Percentiles rank a stretch among this genome's conserved stretches.
These are phyloP conservation scores for Pristis pectinata DNA, from an alignment of 2,797 vertebrate species.

Conservation along the genomic window DNA sequence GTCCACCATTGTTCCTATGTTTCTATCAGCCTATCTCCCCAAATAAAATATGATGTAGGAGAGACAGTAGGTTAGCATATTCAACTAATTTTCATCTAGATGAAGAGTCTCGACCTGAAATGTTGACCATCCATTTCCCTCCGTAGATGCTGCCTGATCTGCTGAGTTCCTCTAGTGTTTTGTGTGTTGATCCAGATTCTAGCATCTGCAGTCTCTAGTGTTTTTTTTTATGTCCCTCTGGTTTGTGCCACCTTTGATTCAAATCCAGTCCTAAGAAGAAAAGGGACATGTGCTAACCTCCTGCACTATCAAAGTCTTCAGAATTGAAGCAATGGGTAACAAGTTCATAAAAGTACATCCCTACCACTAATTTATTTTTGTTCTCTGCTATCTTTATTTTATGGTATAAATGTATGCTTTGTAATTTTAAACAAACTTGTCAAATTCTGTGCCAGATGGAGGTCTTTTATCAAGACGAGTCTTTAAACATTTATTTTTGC, in stretches of 20 bases:
- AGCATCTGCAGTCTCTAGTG: not conserved
- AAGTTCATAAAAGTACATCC: too few species aligned
- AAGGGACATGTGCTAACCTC: not conserved
- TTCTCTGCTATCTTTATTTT: not conserved
- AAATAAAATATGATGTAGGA: not conserved
- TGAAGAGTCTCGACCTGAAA: too few species aligned
- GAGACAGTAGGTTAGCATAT: not conserved
- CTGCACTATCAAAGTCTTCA: not conserved
- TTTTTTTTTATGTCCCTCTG: not conserved
- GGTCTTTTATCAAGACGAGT: not conserved
- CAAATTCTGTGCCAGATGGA: not conserved
- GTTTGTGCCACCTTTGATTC: not conserved
- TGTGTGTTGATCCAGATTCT: too few species aligned
- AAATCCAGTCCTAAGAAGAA: not conserved
- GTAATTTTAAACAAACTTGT: too few species aligned
- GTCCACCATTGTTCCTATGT: not conserved
- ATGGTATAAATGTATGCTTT: not conserved
- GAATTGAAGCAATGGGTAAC: not conserved
- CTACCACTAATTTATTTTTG: not conserved
- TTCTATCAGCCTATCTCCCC: not conserved
- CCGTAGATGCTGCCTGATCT: too few species aligned
- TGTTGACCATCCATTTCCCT: too few species aligned
- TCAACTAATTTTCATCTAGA: not conserved
- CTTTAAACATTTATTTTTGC: not conserved
- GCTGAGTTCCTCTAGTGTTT: too few species aligned